Base-by-base conservation (phyloP, 1,140 invertebrate species). In the Adelges cooleyi region DNA sequence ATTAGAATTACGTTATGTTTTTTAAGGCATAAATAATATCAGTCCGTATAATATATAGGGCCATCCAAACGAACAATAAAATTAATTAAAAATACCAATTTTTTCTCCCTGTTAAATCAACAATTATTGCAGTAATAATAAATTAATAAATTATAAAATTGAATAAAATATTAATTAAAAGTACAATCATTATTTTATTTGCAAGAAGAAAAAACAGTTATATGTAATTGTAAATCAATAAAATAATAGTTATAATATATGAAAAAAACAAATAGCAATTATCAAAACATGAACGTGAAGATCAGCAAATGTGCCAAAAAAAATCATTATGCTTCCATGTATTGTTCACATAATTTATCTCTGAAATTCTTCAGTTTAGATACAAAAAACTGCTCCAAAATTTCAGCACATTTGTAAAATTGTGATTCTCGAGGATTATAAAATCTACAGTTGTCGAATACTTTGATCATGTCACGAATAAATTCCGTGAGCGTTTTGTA, bases 361-460 rank as follows among this genome's bases (percentile, higher is more conserved):
- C 89, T 82, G 73, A 91, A 82, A 75, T 80, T 82, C 77, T 89
- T 89, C 59, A 92, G 88, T 80, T 90, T 91, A 75, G 89, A 87
- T 72, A 93, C 91, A 81, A 97, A 97, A 74, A 87, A 97, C n/a
- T 86, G 86, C 78, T 98, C 94, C 36, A 98, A 77, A 25, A 87
- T 85, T 75, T 96, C 91, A 5, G 95, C 95, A 79, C 92, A 95
- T 71, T 92, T 90, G 76, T 89, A 95, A 75, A 97, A 95, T 49
- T 90, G 89, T 17, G 92, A 93, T 74, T 95, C 92, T 72, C 89
- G 87, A 29, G 92, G 89, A 79, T 98, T 98, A 76, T 95, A 98
- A 71, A 93, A 93, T 62, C 93, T 85, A 81, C 94, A 97, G 76
- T 98, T 98, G 76, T 98, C 94, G 78, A 98, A 97, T 72, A 98